Percentiles rank a stretch among this genome's conserved stretches.
Evolutionary conservation across 2,797 vertebrate species (phyloP).

Genomic region (Sebastiscus tertius): DNA sequence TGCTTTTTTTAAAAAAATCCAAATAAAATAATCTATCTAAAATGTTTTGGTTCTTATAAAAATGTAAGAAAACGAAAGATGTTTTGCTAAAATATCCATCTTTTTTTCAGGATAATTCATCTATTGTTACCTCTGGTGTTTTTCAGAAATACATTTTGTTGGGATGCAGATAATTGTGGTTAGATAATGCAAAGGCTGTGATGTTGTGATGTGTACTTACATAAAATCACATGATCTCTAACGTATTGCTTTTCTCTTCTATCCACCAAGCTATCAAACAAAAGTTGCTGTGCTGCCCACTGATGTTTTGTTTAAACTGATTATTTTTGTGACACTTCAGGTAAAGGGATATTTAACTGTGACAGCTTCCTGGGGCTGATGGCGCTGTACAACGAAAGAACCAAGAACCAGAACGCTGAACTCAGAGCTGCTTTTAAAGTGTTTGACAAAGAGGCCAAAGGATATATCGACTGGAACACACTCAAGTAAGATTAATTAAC

Average conservation of each 20-base stretch:
- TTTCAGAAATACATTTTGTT: background rate
- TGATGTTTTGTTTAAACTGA: background rate
- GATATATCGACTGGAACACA: conserved; percentile 79
- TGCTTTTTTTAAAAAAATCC: background rate
- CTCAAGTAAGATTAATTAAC: conserved; percentile 67
- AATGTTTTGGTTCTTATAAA: background rate
- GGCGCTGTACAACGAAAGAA: conserved; percentile 73
- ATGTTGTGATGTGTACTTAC: background rate
- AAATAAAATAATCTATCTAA: background rate
- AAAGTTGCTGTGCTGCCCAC: background rate
- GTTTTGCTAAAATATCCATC: background rate
- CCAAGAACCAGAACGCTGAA: conserved; percentile 79
- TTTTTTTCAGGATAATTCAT: background rate
- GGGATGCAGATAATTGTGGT: background rate
- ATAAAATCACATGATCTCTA: background rate
- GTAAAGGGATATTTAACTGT: conserved; percentile 76
- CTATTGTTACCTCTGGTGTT: background rate
- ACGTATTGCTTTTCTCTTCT: background rate
- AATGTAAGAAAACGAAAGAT: background rate
- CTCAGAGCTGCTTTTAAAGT: conserved; percentile 78
- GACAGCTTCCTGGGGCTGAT: conserved; percentile 75
- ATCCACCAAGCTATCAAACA: background rate
- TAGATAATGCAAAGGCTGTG: background rate
- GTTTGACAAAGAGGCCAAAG: conserved; percentile 80
- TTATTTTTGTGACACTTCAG: conserved; percentile 50